Conservation (phyloP, 2,113 vertebrate genomes). For the Sinocyclocheilus grahami region DNA sequence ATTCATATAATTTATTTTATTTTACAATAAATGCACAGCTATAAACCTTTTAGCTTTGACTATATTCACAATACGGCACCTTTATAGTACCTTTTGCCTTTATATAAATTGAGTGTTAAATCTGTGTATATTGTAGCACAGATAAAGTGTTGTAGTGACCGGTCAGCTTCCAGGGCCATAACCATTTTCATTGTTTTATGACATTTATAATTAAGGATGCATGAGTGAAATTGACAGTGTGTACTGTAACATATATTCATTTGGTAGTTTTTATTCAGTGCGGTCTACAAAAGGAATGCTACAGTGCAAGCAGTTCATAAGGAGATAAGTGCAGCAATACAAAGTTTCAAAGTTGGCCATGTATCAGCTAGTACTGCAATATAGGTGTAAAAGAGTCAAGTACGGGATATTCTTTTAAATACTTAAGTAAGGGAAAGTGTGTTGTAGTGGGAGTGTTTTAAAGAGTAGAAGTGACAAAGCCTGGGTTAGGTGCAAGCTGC, state of each 20-base stretch:
- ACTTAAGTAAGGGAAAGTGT: neutral
- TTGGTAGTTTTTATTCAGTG: neutral
- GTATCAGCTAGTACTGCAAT: neutral
- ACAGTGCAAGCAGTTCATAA: neutral
- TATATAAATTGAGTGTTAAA: neutral
- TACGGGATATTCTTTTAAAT: neutral
- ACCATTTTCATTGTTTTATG: neutral
- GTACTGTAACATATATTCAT: neutral
- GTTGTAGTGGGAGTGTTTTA: neutral
- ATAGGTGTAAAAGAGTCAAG: neutral
- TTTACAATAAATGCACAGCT: constrained; percentile 13
- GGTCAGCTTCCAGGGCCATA: neutral
- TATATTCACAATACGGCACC: neutral
- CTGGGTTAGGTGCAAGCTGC: neutral
- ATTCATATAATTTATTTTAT: neutral
- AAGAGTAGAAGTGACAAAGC: neutral
- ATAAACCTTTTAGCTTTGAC: neutral
- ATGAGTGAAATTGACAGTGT: neutral
- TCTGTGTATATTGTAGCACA: neutral
- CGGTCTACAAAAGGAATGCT: neutral
- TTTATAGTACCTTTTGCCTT: neutral
- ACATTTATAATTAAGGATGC: neutral
- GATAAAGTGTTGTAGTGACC: neutral
- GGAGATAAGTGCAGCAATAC: neutral
- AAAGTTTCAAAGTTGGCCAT: neutral